Conservation (phyloP, 2,888 invertebrate species). For the Terebella lapidaria region DNA sequence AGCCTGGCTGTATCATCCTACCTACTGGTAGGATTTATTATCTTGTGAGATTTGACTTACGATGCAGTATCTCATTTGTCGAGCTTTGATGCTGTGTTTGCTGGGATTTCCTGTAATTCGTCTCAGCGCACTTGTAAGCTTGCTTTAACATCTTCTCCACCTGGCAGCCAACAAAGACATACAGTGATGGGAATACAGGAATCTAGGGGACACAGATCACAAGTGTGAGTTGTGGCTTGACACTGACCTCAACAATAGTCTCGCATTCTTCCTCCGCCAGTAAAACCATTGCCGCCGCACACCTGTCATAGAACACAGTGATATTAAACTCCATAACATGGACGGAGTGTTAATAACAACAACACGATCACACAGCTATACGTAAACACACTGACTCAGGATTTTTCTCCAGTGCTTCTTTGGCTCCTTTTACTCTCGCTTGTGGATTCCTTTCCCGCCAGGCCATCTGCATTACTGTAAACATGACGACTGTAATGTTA, state of each 20-base stretch:
- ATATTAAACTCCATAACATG: background rate
- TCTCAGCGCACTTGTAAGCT: constrained; percentile 78
- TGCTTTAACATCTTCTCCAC: constrained; percentile 77
- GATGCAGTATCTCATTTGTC: constrained; percentile 70
- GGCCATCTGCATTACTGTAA: constrained; percentile 83
- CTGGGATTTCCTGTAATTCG: constrained; percentile 75
- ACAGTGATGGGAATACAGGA: background rate
- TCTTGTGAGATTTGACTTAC: too few species aligned
- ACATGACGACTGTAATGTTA: too few species aligned
- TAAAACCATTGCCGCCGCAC: constrained; percentile 89
- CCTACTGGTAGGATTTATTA: too few species aligned
- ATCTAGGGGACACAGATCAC: background rate
- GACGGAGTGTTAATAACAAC: too few species aligned
- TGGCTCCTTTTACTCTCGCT: constrained; percentile 84
- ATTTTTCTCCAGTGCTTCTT: constrained; percentile 78
- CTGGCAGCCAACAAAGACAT: constrained; percentile 29
- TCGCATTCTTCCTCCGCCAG: constrained; percentile 95
- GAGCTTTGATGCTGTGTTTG: constrained; percentile 72
- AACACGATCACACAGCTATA: background rate
- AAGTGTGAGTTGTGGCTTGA: background rate
- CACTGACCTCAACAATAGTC: constrained; percentile 70
- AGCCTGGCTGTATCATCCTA: too few species aligned
- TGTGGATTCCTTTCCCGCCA: constrained; percentile 92
- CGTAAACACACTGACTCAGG: constrained; percentile 60
- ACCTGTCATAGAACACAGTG: constrained; percentile 54